A percentile compares a stretch with the other conserved stretches of the same genome.
Evolutionary conservation across 2,113 vertebrate genomes (phyloP).

Genomic region (Argyrosomus japonicus): DNA sequence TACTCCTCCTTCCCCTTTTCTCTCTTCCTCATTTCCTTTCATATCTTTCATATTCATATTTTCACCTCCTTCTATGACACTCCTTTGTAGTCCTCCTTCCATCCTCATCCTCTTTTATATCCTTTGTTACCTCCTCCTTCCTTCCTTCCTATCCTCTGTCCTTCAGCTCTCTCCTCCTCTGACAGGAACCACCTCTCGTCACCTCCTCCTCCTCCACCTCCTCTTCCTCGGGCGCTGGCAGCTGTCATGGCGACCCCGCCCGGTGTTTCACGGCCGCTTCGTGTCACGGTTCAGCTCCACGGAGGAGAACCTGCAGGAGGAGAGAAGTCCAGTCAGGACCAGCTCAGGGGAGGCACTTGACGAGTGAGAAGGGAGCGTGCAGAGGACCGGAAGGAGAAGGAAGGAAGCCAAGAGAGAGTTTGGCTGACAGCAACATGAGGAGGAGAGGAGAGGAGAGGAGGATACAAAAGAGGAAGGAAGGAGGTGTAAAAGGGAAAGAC

Average conservation of each 20-base stretch:
- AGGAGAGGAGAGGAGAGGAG: background rate
- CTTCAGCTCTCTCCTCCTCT: background rate
- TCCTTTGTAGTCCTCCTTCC: background rate
- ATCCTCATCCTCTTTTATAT: background rate
- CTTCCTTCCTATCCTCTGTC: background rate
- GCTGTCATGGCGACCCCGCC: background rate
- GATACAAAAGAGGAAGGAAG: background rate
- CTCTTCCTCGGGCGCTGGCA: conserved; percentile 34
- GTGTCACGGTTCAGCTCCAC: conserved; percentile 40
- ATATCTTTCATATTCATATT: too few species aligned
- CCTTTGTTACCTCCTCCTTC: background rate
- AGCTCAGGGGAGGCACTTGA: conserved; percentile 20
- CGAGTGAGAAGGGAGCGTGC: conserved; percentile 15
- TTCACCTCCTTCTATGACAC: background rate
- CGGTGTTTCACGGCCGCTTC: conserved; percentile 12
- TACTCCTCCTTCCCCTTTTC: too few species aligned
- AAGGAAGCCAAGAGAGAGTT: background rate
- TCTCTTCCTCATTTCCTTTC: background rate
- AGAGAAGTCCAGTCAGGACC: conserved; percentile 36
- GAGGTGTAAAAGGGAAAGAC: background rate
- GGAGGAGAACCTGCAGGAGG: conserved; percentile 35
- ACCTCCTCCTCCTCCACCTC: conserved; percentile 28
- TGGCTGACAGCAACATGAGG: conserved; percentile 13
- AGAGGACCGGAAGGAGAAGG: conserved; percentile 2
- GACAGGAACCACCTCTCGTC: background rate